Percentiles rank a stretch among this genome's conserved stretches.
These are phyloP conservation scores for Oreohelix idahoensis DNA, from an alignment of 1,140 invertebrate species.

Conservation along the genomic window DNA sequence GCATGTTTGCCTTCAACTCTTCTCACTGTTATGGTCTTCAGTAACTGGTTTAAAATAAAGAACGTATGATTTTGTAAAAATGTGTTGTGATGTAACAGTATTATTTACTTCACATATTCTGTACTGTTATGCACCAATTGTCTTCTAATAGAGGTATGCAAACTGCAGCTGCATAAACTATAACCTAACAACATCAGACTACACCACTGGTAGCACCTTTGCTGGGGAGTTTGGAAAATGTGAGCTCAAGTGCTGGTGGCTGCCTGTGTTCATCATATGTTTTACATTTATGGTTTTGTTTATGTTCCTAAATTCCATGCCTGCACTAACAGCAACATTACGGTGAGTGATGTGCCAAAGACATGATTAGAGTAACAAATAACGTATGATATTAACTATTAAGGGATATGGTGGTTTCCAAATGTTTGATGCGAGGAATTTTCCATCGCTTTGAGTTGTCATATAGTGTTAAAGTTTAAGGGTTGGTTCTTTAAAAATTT, in stretches of 20 bases:
- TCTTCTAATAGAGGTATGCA: constrained; percentile 52
- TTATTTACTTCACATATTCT: no score
- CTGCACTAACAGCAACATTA: constrained; percentile 64
- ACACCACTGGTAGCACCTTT: constrained; percentile 31
- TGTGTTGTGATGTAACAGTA: no score
- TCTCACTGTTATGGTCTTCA: no score
- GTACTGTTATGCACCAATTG: no score
- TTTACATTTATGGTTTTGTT: constrained; percentile 58
- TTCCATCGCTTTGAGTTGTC: no score
- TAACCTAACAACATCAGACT: constrained; percentile 39
- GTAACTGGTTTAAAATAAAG: no score
- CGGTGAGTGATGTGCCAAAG: constrained; percentile 46
- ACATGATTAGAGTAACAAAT: background rate
- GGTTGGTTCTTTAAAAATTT: background rate
- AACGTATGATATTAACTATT: background rate
- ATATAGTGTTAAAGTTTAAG: no score
- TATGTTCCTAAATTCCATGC: constrained; percentile 64
- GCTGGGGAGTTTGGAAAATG: constrained; percentile 58
- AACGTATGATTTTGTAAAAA: no score
- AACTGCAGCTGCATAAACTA: constrained; percentile 62
- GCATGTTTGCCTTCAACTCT: no score
- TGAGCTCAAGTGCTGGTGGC: constrained; percentile 52
- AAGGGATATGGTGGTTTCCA: no score
- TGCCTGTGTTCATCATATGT: constrained; percentile 61
- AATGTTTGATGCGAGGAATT: background rate